phyloP scores from a whole-genome alignment of 1,140 invertebrate genomes.

The Diorhabda elongata region DNA sequence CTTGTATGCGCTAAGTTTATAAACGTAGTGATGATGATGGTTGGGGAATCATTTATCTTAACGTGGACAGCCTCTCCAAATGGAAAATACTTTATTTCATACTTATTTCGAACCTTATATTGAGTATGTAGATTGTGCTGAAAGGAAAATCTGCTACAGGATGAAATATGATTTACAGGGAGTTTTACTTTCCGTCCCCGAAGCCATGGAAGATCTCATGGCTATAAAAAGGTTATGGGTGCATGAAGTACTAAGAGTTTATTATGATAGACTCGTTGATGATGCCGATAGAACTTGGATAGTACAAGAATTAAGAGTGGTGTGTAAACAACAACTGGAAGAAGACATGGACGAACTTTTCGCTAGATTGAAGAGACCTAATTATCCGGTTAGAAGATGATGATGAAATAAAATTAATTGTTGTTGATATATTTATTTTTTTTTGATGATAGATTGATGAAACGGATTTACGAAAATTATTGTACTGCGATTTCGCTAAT shows the following conservation, averaged over 20 bases:
- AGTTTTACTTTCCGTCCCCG: constrained; percentile 85
- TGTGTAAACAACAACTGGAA: constrained; percentile 54
- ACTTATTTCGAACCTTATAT: no score
- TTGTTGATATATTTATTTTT: background rate
- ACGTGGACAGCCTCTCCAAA: no score
- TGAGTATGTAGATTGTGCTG: no score
- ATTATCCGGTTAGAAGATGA: constrained; percentile 9
- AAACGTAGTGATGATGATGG: no score
- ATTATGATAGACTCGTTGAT: constrained; percentile 88
- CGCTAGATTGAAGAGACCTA: constrained; percentile 42
- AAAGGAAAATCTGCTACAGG: no score
- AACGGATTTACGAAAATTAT: constrained; percentile 75
- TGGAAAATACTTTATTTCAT: no score
- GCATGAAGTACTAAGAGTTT: constrained; percentile 90
- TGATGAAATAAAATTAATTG: background rate
- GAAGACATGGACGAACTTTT: constrained; percentile 51
- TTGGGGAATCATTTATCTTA: no score
- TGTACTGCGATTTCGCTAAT: constrained; percentile 95
- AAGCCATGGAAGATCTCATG: constrained; percentile 81
- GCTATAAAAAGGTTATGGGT: constrained; percentile 92
- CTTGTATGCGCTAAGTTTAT: no score
- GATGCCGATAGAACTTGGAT: constrained; percentile 79
- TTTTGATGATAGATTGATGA: constrained; percentile 59
- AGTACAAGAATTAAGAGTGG: constrained; percentile 59
- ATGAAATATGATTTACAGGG: constrained; percentile 56